Percentiles rank a stretch among this genome's conserved stretches.
Conservation (phyloP, 2,888 invertebrate species). For the Drosophila cracens region DNA sequence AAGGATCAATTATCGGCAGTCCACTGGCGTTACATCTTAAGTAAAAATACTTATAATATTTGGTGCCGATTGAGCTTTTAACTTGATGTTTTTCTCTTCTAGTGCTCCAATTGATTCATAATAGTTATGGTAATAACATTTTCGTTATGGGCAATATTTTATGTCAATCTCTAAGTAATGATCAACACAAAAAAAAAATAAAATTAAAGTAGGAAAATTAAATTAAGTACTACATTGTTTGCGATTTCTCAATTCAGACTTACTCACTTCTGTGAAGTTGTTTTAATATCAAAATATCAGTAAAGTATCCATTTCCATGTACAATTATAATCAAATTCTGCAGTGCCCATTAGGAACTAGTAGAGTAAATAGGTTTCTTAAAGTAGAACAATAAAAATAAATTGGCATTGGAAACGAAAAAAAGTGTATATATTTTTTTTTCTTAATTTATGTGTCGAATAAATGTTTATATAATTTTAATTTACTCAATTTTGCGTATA, state of each 20-base stretch:
- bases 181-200: background rate
- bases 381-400: background rate
- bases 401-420: background rate
- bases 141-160: background rate
- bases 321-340: background rate
- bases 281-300: background rate
- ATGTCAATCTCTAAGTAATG: background rate
- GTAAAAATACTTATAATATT: background rate
- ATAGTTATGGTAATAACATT: background rate
- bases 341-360: background rate
- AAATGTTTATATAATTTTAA: background rate
- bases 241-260: background rate
- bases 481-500: background rate
- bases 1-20: constrained; percentile 21
- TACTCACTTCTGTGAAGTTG: background rate
- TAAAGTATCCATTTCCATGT: background rate
- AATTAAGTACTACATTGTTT: background rate
- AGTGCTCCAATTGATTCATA: background rate
- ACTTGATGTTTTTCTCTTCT: no score
- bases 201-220: background rate
- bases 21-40: background rate
- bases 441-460: background rate
- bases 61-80: no score
- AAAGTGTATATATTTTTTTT: background rate
- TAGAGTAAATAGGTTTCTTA: background rate